Percentiles rank a stretch among this genome's conserved stretches.
These are phyloP conservation scores for Herminia tarsipennalis DNA, from an alignment of 2,888 invertebrate genomes.

Conservation along the genomic window DNA sequence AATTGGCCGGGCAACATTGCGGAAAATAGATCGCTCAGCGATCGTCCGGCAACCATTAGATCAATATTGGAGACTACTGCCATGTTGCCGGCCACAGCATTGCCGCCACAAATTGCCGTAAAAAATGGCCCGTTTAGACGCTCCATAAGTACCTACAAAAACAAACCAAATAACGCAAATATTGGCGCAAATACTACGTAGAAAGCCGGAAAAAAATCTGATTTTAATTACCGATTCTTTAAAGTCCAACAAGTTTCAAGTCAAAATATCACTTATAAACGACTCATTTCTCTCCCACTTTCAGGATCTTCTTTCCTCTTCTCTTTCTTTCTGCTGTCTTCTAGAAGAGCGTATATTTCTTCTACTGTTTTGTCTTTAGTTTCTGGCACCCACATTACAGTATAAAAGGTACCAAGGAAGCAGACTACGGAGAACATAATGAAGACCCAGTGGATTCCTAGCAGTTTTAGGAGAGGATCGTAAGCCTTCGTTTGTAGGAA, in stretches of 20 bases:
- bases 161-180: too few species aligned
- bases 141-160: too few species aligned
- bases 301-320: constrained; percentile 70
- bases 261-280: constrained; percentile 55
- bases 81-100: too few species aligned
- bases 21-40: too few species aligned
- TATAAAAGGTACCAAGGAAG: constrained; percentile 75
- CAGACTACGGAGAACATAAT: constrained; percentile 76
- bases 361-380: constrained; percentile 75
- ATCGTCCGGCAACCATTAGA: too few species aligned
- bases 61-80: too few species aligned
- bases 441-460: constrained; percentile 82
- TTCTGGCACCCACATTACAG: constrained; percentile 77
- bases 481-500: constrained; percentile 80
- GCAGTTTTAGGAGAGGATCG: constrained; percentile 73
- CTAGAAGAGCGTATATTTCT: constrained; percentile 73
- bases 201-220: too few species aligned
- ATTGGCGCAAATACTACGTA: too few species aligned
- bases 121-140: too few species aligned
- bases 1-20: too few species aligned
- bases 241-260: constrained; percentile 24
- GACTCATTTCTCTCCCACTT: constrained; percentile 65
- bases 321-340: constrained; percentile 69
- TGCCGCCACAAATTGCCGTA: too few species aligned
- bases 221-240: too few species aligned